Conservation (phyloP, 2,888 invertebrate genomes). For the Aplocera efformata region DNA sequence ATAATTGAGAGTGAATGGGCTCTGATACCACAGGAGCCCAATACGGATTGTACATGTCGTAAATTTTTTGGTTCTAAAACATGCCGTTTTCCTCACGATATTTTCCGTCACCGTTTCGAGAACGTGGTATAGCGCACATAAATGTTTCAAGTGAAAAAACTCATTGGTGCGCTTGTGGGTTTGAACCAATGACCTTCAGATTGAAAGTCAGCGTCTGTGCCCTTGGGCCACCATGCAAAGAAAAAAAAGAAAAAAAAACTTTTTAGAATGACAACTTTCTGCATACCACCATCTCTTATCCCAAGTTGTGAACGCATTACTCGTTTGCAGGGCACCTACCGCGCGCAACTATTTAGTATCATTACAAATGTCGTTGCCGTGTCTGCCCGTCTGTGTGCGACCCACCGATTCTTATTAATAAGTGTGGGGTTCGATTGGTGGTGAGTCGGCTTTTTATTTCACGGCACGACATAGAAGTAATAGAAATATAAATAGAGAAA, state of each 20-base stretch:
- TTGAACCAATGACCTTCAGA: too few species aligned
- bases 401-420: slow-evolving; percentile 78
- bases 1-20: too few species aligned
- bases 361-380: slow-evolving; percentile 74
- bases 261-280: slow-evolving; percentile 15
- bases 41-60: too few species aligned
- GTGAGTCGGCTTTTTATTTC: slow-evolving; percentile 40
- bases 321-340: slow-evolving; percentile 69
- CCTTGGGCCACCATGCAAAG: too few species aligned
- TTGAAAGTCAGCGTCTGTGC: too few species aligned
- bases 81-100: too few species aligned
- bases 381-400: slow-evolving; percentile 61
- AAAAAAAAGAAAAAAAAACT: not conserved
- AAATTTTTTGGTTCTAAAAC: too few species aligned
- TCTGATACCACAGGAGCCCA: too few species aligned
- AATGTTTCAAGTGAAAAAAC: too few species aligned
- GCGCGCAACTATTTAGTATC: slow-evolving; percentile 79
- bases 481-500: not conserved
- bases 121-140: too few species aligned
- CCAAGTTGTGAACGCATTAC: slow-evolving; percentile 63
- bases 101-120: too few species aligned
- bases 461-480: not conserved
- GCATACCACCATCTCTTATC: slow-evolving; percentile 52
- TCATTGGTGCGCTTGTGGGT: too few species aligned
- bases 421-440: slow-evolving; percentile 40